Conservation (phyloP, 2,113 vertebrate species). For the Salvelinus sp. region DNA sequence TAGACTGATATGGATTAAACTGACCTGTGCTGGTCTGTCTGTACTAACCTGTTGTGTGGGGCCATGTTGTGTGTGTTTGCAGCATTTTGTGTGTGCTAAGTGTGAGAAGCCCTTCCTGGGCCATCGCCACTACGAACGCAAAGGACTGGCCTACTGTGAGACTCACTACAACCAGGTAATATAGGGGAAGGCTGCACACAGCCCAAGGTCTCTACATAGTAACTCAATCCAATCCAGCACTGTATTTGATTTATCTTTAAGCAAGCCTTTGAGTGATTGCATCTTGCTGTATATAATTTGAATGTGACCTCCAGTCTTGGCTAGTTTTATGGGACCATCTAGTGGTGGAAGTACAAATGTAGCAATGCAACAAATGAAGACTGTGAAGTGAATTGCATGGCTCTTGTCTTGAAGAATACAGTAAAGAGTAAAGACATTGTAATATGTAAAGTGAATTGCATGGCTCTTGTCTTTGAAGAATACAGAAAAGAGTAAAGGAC, state of each 20-base stretch:
- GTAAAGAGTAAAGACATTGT: too few species aligned
- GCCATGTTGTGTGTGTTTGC: conserved; percentile 67
- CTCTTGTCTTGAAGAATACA: neutral
- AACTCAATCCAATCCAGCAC: neutral
- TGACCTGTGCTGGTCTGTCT: conserved; percentile 18
- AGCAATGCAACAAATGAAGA: neutral
- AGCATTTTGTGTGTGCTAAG: conserved; percentile 99
- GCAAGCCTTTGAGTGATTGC: neutral
- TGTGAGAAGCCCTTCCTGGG: conserved; percentile 99
- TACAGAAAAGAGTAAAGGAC: neutral
- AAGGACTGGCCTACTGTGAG: conserved; percentile 95
- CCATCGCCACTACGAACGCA: conserved; percentile 96
- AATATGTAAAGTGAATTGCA: neutral
- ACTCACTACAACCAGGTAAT: conserved; percentile 97
- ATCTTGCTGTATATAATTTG: neutral
- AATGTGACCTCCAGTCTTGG: neutral
- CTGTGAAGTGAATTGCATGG: neutral
- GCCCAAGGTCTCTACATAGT: neutral
- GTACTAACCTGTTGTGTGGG: conserved; percentile 54
- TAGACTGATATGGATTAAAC: conserved; percentile 9
- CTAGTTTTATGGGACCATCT: neutral
- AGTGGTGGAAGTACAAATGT: neutral
- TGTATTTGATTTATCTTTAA: neutral
- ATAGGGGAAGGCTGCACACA: neutral
- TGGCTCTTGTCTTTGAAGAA: conserved; percentile 1